Evolutionary conservation across 2,113 vertebrate species (phyloP), one percentile per base, ranked within the genome.

Genomic region (Gavialis gangeticus): DNA sequence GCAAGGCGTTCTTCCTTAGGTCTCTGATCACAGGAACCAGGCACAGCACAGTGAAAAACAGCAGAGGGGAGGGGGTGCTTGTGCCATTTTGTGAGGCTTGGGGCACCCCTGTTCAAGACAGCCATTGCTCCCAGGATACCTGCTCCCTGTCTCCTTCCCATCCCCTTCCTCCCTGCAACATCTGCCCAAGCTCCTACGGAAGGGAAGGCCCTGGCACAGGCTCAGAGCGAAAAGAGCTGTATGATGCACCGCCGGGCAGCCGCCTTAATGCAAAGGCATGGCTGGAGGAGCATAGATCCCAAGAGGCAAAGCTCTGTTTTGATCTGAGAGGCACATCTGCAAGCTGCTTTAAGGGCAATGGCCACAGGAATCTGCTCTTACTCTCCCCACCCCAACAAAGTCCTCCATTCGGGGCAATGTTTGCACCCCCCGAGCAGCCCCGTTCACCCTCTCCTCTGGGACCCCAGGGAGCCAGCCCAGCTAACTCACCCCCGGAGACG

Each of bases 11-110:
- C 4, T 4, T 34, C 34, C 46, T 46, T 46, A 46, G 46, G 46
- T 46, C 46, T 46, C 21, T 63, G 24, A 24, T 63, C 21, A 63
- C 60, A 63, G 60, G 60, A 25, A 63, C 25, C 46, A 25, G 12
- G 10, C 67, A 34, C n/a, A 2, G 17, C n/a, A n/a, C 22, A 85
- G 10, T 10, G 58, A 76, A 62, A 34, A 79, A 56, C 57, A 28
- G 17, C 0, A 5, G 17, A 13, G 0, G 1, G 79, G 11, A 0
- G 0, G 12, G 7, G 2, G 0, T 2, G 28, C 6, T 16, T 75
- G 14, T 16, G 17, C 30, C 34, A 69, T 22, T 46, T 21, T 22
- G 16, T 18, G 62, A 80, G 25, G 30, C 4, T 59, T 37, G 8
- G 25, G 59, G 30, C 55, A 34, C 25, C 24, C 55, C 63, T 14